Evolutionary conservation across 2,113 vertebrate species (phyloP).

Genomic region (Upupa epops): DNA sequence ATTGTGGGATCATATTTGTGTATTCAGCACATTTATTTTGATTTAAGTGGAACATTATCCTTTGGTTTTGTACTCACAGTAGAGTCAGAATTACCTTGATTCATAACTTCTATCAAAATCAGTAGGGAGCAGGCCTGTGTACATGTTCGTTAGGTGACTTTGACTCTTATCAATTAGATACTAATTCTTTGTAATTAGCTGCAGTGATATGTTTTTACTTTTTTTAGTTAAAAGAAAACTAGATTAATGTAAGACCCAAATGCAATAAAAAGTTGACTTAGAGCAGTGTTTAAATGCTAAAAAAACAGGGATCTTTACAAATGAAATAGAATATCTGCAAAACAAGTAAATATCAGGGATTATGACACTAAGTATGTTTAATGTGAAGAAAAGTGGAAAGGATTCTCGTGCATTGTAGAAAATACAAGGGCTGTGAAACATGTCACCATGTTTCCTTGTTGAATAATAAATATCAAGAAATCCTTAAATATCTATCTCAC

Average conservation of each 20-base stretch:
- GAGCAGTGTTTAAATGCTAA: not conserved
- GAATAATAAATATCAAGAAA: not conserved
- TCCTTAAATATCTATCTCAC: not conserved
- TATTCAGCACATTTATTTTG: not conserved
- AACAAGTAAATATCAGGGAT: not conserved
- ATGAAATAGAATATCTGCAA: not conserved
- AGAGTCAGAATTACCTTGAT: not conserved
- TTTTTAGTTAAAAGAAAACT: not conserved
- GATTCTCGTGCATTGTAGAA: not conserved
- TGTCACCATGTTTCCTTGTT: not conserved
- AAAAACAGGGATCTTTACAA: not conserved
- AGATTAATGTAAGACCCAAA: not conserved
- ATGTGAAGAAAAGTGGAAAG: not conserved
- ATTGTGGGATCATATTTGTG: not conserved
- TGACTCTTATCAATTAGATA: not conserved
- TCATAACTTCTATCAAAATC: not conserved
- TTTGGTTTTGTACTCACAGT: not conserved
- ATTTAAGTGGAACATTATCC: not conserved
- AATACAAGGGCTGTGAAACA: not conserved
- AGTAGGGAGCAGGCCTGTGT: not conserved
- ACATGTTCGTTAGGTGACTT: not conserved
- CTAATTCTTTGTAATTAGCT: not conserved
- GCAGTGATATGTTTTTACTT: not conserved
- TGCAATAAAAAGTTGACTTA: not conserved
- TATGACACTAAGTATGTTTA: not conserved